Conservation (phyloP, 2,113 vertebrate genomes). For the Tachysurus fulvidraco region DNA sequence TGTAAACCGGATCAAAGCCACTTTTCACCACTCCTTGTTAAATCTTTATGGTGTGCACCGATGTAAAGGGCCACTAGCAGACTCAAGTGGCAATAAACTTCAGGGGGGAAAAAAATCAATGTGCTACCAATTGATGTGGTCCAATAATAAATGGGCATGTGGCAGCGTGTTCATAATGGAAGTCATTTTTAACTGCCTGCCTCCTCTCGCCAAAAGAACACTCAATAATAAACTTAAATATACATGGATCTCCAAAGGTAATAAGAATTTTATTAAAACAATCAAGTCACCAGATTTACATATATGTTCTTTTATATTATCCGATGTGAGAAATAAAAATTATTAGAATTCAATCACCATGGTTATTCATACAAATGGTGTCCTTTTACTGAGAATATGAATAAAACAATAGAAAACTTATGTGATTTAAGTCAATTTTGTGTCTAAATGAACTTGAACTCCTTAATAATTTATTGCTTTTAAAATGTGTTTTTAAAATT, state of each 20-base stretch:
- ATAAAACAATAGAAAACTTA: neutral
- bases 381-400: neutral
- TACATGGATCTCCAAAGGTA: neutral
- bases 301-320: neutral
- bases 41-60: conserved; percentile 58
- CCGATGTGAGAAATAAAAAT: neutral
- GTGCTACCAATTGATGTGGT: conserved; percentile 35
- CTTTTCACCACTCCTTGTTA: conserved; percentile 55
- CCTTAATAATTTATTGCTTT: neutral
- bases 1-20: conserved; percentile 66
- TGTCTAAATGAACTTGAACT: neutral
- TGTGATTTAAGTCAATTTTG: no score
- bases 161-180: conserved; percentile 1
- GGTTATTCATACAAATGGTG: neutral
- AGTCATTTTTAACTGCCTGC: neutral
- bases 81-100: conserved; percentile 52
- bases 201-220: neutral
- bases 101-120: conserved; percentile 55
- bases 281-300: neutral
- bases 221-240: neutral
- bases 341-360: neutral
- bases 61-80: conserved; percentile 61
- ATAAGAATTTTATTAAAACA: neutral
- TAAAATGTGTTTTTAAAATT: neutral
- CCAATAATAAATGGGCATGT: conserved; percentile 26